phyloP scores from a whole-genome alignment of 2,888 invertebrate genomes.

The Serrognathus titanus region DNA sequence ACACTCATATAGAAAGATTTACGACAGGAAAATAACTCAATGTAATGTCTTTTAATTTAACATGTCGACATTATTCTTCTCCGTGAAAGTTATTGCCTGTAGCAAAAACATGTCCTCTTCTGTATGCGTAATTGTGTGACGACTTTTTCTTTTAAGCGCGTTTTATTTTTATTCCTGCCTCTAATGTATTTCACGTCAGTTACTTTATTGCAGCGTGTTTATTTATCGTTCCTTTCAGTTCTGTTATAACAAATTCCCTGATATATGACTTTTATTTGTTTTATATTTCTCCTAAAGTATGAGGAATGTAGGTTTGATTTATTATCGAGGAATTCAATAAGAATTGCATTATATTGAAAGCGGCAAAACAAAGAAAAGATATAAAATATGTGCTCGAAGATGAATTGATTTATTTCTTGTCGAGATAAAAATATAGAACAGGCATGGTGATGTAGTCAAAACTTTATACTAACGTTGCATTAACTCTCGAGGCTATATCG shows the following conservation, averaged over 20 bases:
- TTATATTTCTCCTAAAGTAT: not conserved
- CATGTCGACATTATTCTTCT: slow-evolving; percentile 41
- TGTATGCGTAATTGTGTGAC: not conserved
- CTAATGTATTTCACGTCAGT: not conserved
- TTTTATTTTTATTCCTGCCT: not conserved
- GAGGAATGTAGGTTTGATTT: not conserved
- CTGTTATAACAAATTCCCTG: not conserved
- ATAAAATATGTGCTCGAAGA: too few species aligned
- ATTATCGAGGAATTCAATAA: not conserved
- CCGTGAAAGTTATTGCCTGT: slow-evolving; percentile 29
- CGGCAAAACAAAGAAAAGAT: too few species aligned
- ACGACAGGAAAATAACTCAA: slow-evolving; percentile 41
- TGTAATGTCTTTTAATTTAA: slow-evolving; percentile 47
- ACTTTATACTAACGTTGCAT: too few species aligned
- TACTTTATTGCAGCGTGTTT: not conserved
- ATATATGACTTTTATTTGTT: not conserved
- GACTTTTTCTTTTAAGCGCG: too few species aligned
- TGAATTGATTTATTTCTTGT: too few species aligned
- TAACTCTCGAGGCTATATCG: too few species aligned
- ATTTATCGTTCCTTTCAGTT: not conserved
- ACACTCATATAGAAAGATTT: slow-evolving; percentile 47
- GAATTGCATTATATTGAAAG: not conserved
- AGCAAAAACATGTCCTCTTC: slow-evolving; percentile 19
- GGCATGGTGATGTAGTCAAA: too few species aligned
- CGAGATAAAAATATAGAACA: too few species aligned